Percentiles rank a stretch among this genome's conserved stretches.
Conservation (phyloP, 1,140 invertebrate genomes). For the Maniola jurtina region DNA sequence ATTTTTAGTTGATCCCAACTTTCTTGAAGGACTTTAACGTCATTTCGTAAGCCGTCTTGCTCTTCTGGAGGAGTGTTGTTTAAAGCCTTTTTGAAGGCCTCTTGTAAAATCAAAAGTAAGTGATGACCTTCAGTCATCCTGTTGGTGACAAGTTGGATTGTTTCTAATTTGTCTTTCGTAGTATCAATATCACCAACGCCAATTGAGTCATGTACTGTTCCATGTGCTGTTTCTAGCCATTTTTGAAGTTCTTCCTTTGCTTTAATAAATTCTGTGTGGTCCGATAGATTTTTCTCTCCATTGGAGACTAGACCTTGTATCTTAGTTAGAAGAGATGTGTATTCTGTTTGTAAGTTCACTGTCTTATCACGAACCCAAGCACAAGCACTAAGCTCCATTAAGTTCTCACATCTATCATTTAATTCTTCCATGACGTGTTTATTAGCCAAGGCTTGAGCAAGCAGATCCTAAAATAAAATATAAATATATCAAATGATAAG, state of each 20-base stretch:
- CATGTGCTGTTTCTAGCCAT: conserved; percentile 89
- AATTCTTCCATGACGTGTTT: conserved; percentile 90
- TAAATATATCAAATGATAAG: background rate
- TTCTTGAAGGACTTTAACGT: conserved; percentile 86
- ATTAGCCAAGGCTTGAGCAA: conserved; percentile 87
- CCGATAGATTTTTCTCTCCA: conserved; percentile 92
- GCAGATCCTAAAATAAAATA: conserved; percentile 78
- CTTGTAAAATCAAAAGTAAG: conserved; percentile 87
- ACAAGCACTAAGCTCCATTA: conserved; percentile 91
- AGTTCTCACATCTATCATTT: conserved; percentile 91
- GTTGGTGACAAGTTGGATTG: conserved; percentile 84
- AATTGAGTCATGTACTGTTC: conserved; percentile 89
- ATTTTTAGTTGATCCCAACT: conserved; percentile 92
- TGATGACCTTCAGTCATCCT: conserved; percentile 93
- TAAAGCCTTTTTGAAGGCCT: conserved; percentile 90
- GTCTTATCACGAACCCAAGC: conserved; percentile 91
- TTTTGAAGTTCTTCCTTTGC: conserved; percentile 89
- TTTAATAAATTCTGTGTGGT: conserved; percentile 93
- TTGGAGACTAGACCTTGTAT: conserved; percentile 89
- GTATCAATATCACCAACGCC: conserved; percentile 88
- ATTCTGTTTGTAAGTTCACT: conserved; percentile 89
- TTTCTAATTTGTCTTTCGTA: conserved; percentile 92
- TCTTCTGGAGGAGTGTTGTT: conserved; percentile 89
- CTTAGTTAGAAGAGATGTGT: conserved; percentile 87
- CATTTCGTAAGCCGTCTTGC: conserved; percentile 86